Conservation (phyloP, 2,113 vertebrate species). For the Clarias magur region DNA sequence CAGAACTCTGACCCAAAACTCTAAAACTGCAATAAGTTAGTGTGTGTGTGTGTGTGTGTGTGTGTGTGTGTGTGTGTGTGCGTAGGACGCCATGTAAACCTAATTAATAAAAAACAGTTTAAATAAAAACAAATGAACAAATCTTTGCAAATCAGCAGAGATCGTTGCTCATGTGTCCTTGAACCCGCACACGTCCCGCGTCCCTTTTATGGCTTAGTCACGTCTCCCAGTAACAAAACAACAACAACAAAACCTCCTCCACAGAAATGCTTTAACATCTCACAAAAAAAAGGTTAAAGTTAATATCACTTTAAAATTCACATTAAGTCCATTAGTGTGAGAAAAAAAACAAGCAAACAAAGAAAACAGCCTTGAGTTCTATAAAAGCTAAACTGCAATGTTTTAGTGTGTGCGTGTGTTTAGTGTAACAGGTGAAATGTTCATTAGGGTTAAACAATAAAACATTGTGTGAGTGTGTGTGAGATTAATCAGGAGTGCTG, state of each 20-base stretch:
- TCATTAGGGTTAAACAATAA: background rate
- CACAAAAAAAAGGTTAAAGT: constrained; percentile 52
- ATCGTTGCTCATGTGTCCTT: constrained; percentile 52
- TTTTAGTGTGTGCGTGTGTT: too few relatives aligned
- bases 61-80: background rate
- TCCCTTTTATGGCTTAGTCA: constrained; percentile 64
- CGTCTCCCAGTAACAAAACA: constrained; percentile 28
- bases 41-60: constrained; percentile 10
- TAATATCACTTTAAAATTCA: constrained; percentile 65
- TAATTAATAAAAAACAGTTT: constrained; percentile 40
- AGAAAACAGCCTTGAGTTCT: constrained; percentile 38
- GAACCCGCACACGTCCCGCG: constrained; percentile 23
- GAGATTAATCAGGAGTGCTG: background rate
- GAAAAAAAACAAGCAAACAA: constrained; percentile 52
- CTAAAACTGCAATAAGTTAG: constrained; percentile 65
- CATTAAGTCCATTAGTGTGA: constrained; percentile 61
- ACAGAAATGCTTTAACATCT: constrained; percentile 35
- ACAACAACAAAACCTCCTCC: background rate
- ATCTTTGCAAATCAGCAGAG: constrained; percentile 11
- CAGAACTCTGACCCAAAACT: constrained; percentile 49
- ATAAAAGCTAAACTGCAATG: background rate
- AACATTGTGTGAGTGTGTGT: background rate
- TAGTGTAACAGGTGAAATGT: background rate
- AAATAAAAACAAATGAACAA: constrained; percentile 28
- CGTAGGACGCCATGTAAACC: constrained; percentile 57